phyloP scores from a whole-genome alignment of 2,113 vertebrate genomes.

The Rhombomys opimus region DNA sequence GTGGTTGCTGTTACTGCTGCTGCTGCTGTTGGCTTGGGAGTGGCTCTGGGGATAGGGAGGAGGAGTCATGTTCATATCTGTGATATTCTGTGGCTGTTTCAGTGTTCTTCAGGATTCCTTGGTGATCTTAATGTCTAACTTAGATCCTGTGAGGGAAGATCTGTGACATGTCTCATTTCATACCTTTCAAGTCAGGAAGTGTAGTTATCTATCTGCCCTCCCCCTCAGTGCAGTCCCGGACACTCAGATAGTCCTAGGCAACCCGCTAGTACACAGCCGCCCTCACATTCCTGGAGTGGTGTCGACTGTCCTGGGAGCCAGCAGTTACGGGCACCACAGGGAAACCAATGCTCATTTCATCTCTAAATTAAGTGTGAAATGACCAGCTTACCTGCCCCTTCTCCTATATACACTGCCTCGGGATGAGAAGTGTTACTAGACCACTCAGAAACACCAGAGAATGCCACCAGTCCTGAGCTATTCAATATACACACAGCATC shows the following conservation, averaged over 20 bases:
- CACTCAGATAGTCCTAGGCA: background rate
- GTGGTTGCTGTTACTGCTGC: background rate
- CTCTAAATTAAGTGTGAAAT: constrained; percentile 11
- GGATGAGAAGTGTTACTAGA: background rate
- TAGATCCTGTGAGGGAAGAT: background rate
- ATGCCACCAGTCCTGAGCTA: background rate
- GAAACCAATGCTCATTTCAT: constrained; percentile 17
- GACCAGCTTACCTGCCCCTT: background rate
- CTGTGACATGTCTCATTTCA: background rate
- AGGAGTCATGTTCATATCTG: background rate
- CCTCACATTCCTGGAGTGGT: background rate
- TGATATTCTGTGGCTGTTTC: background rate
- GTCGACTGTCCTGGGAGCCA: background rate
- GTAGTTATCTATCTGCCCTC: background rate
- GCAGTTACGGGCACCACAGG: constrained; percentile 35
- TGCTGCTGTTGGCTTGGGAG: background rate
- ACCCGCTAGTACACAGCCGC: background rate
- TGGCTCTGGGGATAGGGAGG: background rate
- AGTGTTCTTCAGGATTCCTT: background rate
- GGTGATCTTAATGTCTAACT: background rate
- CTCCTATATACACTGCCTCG: background rate
- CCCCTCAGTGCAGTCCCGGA: no score
- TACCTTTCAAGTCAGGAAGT: constrained; percentile 29
- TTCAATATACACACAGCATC: constrained; percentile 20
- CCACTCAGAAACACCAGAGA: constrained; percentile 3